Conservation (phyloP, 2,888 invertebrate genomes). For the Camponotus fellah region DNA sequence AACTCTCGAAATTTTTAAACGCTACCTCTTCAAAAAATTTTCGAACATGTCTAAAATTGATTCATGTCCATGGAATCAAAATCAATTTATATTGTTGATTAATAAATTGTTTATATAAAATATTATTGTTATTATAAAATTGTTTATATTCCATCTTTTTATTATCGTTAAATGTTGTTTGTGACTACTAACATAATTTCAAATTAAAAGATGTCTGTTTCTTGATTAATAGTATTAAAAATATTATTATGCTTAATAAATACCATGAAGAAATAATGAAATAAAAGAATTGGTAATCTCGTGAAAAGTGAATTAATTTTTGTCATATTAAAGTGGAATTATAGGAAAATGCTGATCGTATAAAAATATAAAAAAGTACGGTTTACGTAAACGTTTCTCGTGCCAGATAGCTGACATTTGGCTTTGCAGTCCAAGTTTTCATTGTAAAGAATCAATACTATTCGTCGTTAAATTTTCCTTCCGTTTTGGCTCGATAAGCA, state of each 20-base stretch:
- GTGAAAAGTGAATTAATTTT: background rate
- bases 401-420: constrained; percentile 54
- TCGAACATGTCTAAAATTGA: background rate
- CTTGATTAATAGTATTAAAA: too few relatives aligned
- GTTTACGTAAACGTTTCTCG: constrained; percentile 54
- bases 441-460: constrained; percentile 63
- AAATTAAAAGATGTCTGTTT: background rate
- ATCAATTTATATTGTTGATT: background rate
- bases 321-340: background rate
- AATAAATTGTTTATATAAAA: background rate
- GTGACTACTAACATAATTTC: background rate
- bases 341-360: background rate
- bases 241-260: too few relatives aligned
- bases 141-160: background rate
- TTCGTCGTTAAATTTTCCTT: constrained; percentile 67
- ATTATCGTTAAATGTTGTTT: background rate
- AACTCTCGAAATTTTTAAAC: constrained; percentile 6
- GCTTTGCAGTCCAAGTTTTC: constrained; percentile 64
- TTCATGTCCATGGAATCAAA: background rate
- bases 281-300: background rate
- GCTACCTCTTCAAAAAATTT: background rate
- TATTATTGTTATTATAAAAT: background rate
- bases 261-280: background rate
- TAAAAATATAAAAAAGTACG: background rate
- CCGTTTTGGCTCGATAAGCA: constrained; percentile 64